Base-by-base conservation (phyloP, 2,888 invertebrate genomes). In the Papilio gigon region DNA sequence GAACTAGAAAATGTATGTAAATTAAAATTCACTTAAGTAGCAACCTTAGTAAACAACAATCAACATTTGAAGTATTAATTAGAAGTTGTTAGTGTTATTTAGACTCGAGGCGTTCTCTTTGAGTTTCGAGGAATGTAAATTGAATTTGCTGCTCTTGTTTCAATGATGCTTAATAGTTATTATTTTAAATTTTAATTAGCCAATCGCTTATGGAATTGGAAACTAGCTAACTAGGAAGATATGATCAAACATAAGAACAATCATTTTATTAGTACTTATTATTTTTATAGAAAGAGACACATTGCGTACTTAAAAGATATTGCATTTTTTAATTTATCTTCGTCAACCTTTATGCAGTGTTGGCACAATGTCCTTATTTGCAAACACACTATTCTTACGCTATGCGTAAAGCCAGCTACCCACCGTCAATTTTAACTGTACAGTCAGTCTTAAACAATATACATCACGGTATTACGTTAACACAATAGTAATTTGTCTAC, bases 51-150 rank as follows among this genome's bases (percentile, higher is more conserved):
- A 0, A 40, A 12, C 9, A 53, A 2, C 50, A 53, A 8, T 53
- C 25, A 1, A 47, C 20, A 47, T n/a, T 2, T 25, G 3, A n/a
- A 53, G 50, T 27, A 14, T 53, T 27, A 53, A 53, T 53, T 25
- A n/a, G 50, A 25, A 25, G 4, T 50, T 53, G 2, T 53, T 27
- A 6, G 25, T 25, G 22, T 47, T 22, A 12, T 47, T 47, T 47
- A 47, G 50, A 4, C 5, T 3, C 9, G 25, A 14, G 50, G 22
- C 25, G 12, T 14, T 22, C 14, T 12, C 12, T 50, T 53, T n/a
- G 27, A 27, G 27, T 53, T 53, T 53, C 50, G 6, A 9, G 50
- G n/a, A 50, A 50, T 25, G 2, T 53, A 53, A 50, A 25, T 50
- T 25, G 1, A 14, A 50, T 50, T 50, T 14, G 12, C 25, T 25